phyloP scores from a whole-genome alignment of 2,888 invertebrate genomes.

The Melanargia galathea region DNA sequence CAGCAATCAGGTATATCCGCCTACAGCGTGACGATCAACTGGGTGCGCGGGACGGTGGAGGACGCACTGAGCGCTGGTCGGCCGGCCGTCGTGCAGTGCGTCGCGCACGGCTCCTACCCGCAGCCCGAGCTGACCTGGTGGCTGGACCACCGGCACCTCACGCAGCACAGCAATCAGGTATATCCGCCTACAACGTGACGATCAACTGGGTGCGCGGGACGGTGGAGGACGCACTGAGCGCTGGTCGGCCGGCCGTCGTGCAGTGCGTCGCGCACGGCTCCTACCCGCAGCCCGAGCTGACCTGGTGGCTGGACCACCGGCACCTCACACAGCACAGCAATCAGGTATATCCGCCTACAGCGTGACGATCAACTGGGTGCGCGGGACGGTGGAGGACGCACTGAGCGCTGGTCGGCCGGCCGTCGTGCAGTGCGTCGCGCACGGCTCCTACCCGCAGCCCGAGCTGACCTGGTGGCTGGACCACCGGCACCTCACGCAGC shows the following conservation, averaged over 20 bases:
- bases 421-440: slow-evolving; percentile 68
- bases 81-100: slow-evolving; percentile 67
- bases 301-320: slow-evolving; percentile 74
- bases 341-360: slow-evolving; percentile 76
- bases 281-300: slow-evolving; percentile 71
- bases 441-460: slow-evolving; percentile 73
- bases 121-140: slow-evolving; percentile 76
- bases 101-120: slow-evolving; percentile 71
- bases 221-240: slow-evolving; percentile 60
- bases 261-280: slow-evolving; percentile 73
- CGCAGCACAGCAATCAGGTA: slow-evolving; percentile 75
- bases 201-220: slow-evolving; percentile 72
- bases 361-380: slow-evolving; percentile 72
- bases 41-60: slow-evolving; percentile 66
- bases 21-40: slow-evolving; percentile 73
- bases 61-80: slow-evolving; percentile 65
- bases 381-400: slow-evolving; percentile 63
- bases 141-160: slow-evolving; percentile 71
- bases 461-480: slow-evolving; percentile 77
- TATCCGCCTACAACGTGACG: slow-evolving; percentile 72
- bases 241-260: slow-evolving; percentile 62
- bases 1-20: slow-evolving; percentile 74
- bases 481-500: slow-evolving; percentile 69
- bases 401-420: slow-evolving; percentile 64
- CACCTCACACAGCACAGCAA: slow-evolving; percentile 75